These are phyloP conservation scores for Typhlichthys subterraneus DNA, from an alignment of 2,797 vertebrate genomes.

Conservation along the genomic window DNA sequence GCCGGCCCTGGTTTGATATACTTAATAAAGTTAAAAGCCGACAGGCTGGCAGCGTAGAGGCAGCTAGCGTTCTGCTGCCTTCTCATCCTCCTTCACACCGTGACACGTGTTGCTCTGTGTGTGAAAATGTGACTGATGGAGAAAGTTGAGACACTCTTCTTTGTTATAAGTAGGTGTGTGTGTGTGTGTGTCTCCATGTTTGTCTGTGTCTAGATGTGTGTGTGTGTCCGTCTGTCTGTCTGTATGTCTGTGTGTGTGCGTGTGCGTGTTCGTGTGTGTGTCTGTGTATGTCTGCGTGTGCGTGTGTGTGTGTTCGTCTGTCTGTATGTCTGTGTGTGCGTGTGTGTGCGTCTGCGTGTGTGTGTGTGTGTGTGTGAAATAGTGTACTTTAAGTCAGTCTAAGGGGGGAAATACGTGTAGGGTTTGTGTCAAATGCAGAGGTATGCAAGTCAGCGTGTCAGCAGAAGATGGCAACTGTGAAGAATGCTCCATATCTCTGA, in stretches of 20 bases:
- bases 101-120: slow-evolving; percentile 43
- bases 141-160: slow-evolving; percentile 15
- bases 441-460: not conserved
- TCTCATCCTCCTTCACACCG: slow-evolving; percentile 55
- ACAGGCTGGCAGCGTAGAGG: slow-evolving; percentile 61
- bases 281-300: not conserved
- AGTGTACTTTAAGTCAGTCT: not conserved
- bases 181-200: not conserved
- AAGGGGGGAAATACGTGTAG: not conserved
- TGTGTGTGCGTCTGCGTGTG: not conserved
- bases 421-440: slow-evolving; percentile 1
- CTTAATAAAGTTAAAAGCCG: slow-evolving; percentile 78
- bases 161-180: slow-evolving; percentile 14
- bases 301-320: not conserved
- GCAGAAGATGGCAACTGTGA: no score
- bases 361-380: no score
- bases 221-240: no score
- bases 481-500: not conserved
- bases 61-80: slow-evolving; percentile 45
- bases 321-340: not conserved
- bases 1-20: slow-evolving; percentile 70
- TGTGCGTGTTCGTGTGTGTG: not conserved
- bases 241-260: not conserved
- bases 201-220: not conserved
- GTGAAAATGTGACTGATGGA: slow-evolving; percentile 18